Evolutionary conservation across 2,888 invertebrate genomes (phyloP).

Genomic region (Erynnis tages): DNA sequence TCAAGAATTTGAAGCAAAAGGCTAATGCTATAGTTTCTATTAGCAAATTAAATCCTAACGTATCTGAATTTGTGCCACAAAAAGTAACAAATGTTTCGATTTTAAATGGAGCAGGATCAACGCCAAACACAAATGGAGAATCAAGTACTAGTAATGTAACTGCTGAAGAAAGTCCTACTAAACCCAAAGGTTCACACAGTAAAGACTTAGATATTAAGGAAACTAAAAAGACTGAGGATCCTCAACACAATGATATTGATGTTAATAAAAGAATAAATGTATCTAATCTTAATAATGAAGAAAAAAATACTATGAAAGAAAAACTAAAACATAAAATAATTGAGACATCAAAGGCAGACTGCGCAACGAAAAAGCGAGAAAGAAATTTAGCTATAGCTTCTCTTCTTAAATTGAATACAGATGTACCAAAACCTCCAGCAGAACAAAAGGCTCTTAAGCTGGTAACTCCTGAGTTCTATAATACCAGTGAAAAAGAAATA

Average conservation of each 20-base stretch:
- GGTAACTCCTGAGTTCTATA: slow-evolving; percentile 50
- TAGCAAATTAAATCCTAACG: slow-evolving; percentile 57
- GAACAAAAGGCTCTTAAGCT: slow-evolving; percentile 38
- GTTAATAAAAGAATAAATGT: slow-evolving; percentile 26
- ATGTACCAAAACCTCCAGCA: slow-evolving; percentile 15
- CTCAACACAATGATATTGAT: too few species aligned
- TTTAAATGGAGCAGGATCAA: background rate
- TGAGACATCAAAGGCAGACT: slow-evolving; percentile 39
- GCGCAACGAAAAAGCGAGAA: slow-evolving; percentile 42
- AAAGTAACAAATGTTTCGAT: background rate
- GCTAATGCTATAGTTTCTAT: slow-evolving; percentile 35
- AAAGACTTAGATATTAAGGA: slow-evolving; percentile 28
- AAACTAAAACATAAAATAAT: slow-evolving; percentile 48
- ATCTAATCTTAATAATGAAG: slow-evolving; percentile 21
- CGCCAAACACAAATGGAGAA: slow-evolving; percentile 23
- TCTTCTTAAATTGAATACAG: slow-evolving; percentile 49
- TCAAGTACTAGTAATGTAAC: background rate
- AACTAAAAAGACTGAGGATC: too few species aligned
- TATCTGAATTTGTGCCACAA: slow-evolving; percentile 51
- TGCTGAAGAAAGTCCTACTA: slow-evolving; percentile 11
- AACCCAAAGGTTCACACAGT: background rate
- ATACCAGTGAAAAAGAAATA: slow-evolving; percentile 24
- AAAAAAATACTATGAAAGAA: slow-evolving; percentile 35
- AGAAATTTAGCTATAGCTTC: slow-evolving; percentile 58
- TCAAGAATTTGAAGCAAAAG: slow-evolving; percentile 7